phyloP scores from a whole-genome alignment of 2,113 vertebrate genomes.

The Corvus moneduloides region DNA sequence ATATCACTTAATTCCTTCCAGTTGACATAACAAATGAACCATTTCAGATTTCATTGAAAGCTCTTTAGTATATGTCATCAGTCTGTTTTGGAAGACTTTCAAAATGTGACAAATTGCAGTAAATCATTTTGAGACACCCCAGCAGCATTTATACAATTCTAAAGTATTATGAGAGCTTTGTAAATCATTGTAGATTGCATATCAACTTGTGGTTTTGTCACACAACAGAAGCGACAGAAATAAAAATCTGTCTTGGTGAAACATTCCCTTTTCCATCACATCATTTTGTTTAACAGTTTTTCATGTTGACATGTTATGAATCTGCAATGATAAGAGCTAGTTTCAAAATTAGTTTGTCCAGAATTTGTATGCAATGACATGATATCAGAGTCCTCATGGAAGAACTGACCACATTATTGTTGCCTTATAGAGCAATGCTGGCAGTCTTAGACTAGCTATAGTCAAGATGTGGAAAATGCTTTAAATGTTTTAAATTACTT shows the following conservation, averaged over 20 bases:
- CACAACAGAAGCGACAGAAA: constrained; percentile 42
- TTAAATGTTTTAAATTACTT: not conserved
- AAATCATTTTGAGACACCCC: constrained; percentile 49
- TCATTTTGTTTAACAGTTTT: constrained; percentile 20
- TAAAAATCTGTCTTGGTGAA: constrained; percentile 24
- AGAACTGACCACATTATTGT: not conserved
- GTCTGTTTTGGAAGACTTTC: constrained; percentile 67
- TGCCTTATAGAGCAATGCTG: not conserved
- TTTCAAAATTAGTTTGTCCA: not conserved
- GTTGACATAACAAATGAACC: constrained; percentile 75
- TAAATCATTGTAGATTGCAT: constrained; percentile 41
- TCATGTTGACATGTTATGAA: not conserved
- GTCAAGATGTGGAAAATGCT: not conserved
- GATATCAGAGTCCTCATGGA: not conserved
- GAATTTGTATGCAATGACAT: not conserved
- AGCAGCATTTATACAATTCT: not conserved
- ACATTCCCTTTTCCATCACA: constrained; percentile 3
- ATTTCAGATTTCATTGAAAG: constrained; percentile 70
- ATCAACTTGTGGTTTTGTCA: constrained; percentile 38
- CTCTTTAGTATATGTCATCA: constrained; percentile 71
- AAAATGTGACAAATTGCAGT: constrained; percentile 68
- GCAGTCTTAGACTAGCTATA: not conserved
- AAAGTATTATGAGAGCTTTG: constrained; percentile 31
- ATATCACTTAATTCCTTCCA: constrained; percentile 70
- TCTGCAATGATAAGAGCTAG: not conserved